Conservation (phyloP, 1,140 invertebrate genomes). For the Arion vulgaris region DNA sequence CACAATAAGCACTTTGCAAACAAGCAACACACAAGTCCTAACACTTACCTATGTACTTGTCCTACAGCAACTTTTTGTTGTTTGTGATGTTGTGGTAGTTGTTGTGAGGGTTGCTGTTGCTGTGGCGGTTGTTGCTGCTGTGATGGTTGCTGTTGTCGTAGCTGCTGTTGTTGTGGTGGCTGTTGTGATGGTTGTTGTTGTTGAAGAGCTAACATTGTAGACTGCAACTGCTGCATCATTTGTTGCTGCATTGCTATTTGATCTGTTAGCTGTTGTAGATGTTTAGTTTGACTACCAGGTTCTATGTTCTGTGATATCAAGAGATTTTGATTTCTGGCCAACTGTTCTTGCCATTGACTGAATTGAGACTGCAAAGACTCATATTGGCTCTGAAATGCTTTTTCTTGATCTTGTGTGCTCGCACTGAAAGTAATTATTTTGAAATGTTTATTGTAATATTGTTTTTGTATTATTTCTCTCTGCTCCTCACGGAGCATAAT, state of each 20-base stretch:
- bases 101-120: too few species aligned
- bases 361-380: constrained; percentile 56
- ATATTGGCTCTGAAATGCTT: constrained; percentile 48
- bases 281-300: constrained; percentile 36
- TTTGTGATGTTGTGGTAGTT: not conserved
- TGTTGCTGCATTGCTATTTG: constrained; percentile 62
- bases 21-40: too few species aligned
- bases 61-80: too few species aligned
- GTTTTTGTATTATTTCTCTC: too few species aligned
- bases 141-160: not conserved
- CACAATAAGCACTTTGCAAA: too few species aligned
- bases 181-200: constrained; percentile 22
- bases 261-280: constrained; percentile 52
- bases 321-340: constrained; percentile 57
- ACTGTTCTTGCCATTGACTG: constrained; percentile 59
- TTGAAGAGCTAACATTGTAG: constrained; percentile 57
- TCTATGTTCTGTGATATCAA: constrained; percentile 43
- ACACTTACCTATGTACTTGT: too few species aligned
- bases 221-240: constrained; percentile 58
- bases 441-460: too few species aligned
- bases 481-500: too few species aligned
- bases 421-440: not conserved
- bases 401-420: constrained; percentile 32
- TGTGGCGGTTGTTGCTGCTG: too few species aligned
- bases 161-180: not conserved